Conservation (phyloP, 2,888 invertebrate species). For the Sphaerophoria taeniata region DNA sequence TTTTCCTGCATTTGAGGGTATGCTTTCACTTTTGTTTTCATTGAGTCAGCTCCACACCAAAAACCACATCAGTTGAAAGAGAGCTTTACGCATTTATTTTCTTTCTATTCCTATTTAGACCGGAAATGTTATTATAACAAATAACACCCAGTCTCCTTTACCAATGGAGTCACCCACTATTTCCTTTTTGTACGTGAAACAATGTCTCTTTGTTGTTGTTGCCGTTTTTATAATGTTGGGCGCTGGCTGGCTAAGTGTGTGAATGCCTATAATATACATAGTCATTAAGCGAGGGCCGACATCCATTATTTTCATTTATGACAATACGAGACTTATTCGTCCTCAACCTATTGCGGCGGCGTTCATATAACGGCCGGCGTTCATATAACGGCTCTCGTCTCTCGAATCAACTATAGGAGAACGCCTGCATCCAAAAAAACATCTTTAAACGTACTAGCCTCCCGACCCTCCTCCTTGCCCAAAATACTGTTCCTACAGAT, state of each 20-base stretch:
- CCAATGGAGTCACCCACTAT: conserved; percentile 29
- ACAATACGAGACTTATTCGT: conserved; percentile 30
- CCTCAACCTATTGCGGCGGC: background rate
- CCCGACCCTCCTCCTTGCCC: background rate
- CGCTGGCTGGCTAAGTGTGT: conserved; percentile 22
- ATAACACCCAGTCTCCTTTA: conserved; percentile 31
- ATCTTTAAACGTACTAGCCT: conserved; percentile 46
- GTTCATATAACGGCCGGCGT: too few species aligned
- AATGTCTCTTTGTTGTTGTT: conserved; percentile 51
- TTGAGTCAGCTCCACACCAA: background rate
- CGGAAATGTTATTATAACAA: conserved; percentile 58
- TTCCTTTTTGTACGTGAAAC: conserved; percentile 27
- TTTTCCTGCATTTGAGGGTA: background rate
- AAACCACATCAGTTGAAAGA: background rate
- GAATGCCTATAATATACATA: conserved; percentile 39
- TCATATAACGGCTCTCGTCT: too few species aligned
- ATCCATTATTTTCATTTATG: conserved; percentile 66
- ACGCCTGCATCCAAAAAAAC: too few species aligned
- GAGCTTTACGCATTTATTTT: conserved; percentile 28
- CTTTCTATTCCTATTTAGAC: background rate
- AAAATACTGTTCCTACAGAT: conserved; percentile 5
- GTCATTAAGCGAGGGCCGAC: conserved; percentile 26
- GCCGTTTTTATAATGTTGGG: conserved; percentile 9
- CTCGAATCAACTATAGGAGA: too few species aligned
- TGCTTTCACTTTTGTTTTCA: too few species aligned